Evolutionary conservation across 1,140 invertebrate species (phyloP).

Genomic region (Drosophila burlai): DNA sequence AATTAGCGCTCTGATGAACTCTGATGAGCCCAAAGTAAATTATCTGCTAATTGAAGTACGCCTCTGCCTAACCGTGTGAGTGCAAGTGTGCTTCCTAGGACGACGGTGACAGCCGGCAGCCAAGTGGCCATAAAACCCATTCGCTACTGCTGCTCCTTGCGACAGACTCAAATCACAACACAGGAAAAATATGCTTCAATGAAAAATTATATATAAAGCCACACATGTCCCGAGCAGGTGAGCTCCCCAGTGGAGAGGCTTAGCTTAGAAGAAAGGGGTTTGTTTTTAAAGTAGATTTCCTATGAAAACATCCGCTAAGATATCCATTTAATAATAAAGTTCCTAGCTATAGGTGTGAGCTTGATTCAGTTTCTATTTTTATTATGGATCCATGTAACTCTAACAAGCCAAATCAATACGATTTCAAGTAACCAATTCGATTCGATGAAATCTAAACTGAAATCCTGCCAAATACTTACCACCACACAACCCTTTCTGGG

Average conservation of each 20-base stretch:
- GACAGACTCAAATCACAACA: constrained; percentile 41
- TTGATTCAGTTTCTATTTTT: no score
- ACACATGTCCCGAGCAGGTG: constrained; percentile 1
- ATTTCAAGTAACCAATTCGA: background rate
- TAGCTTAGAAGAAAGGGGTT: background rate
- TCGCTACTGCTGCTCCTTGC: constrained; percentile 6
- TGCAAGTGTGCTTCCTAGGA: background rate
- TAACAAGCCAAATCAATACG: background rate
- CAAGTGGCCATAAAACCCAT: constrained; percentile 54
- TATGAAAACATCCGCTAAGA: background rate
- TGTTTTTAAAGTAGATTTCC: background rate
- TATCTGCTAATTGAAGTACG: constrained; percentile 80
- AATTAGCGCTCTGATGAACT: constrained; percentile 79
- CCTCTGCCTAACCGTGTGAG: constrained; percentile 27
- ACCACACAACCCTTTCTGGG: background rate
- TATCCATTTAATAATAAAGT: no score
- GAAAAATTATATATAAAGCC: constrained; percentile 50
- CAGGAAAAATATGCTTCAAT: constrained; percentile 50
- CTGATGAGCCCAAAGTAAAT: constrained; percentile 77
- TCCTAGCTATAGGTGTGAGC: background rate
- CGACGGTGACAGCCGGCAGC: constrained; percentile 18
- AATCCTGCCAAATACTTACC: background rate
- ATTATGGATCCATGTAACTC: background rate
- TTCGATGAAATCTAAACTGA: background rate
- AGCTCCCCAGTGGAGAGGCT: constrained; percentile 14